These are phyloP conservation scores for Poeciliopsis prolifica DNA, from an alignment of 2,113 vertebrate species.

Conservation along the genomic window DNA sequence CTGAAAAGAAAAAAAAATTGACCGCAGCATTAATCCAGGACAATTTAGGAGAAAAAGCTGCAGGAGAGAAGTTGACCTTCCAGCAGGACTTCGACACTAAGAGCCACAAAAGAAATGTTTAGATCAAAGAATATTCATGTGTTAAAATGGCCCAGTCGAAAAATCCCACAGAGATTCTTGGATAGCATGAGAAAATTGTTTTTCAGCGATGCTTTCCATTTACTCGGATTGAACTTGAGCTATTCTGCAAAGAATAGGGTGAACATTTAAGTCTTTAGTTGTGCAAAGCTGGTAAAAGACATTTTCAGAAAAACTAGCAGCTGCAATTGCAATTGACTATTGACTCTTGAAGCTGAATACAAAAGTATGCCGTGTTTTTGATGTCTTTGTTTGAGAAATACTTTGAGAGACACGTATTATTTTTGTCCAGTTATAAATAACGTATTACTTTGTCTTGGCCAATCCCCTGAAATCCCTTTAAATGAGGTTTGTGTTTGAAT, in stretches of 20 bases:
- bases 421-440: neutral
- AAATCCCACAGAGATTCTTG: neutral
- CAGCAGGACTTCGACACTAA: too few relatives aligned
- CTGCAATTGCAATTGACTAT: neutral
- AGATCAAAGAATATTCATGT: neutral
- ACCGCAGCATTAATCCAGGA: neutral
- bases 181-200: neutral
- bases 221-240: neutral
- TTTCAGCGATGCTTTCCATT: neutral
- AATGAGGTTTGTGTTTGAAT: neutral
- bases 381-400: neutral
- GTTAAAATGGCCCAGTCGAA: neutral
- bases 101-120: neutral
- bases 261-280: neutral
- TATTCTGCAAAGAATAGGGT: neutral
- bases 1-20: neutral
- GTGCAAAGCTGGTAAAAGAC: neutral
- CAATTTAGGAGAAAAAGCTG: neutral
- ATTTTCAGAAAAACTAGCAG: neutral
- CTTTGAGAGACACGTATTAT: neutral
- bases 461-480: neutral
- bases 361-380: neutral
- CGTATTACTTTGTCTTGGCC: neutral
- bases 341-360: neutral
- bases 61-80: neutral